Evolutionary conservation across 2,797 vertebrate genomes (phyloP).

Genomic region (Megaceryle alcyon): DNA sequence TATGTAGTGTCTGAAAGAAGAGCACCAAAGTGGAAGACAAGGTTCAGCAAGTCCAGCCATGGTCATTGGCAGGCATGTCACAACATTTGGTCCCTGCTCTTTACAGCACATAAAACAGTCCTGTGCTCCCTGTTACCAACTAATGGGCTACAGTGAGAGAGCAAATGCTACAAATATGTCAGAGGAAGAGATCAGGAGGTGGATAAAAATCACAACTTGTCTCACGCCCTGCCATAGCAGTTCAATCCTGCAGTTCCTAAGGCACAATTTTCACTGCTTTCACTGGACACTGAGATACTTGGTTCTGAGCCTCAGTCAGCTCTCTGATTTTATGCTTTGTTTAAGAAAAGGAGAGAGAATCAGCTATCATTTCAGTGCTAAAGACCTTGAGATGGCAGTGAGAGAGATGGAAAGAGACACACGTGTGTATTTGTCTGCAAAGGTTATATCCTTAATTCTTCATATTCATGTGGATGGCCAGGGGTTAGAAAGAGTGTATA

Average conservation of each 20-base stretch:
- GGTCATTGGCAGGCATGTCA: background rate
- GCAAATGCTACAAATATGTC: background rate
- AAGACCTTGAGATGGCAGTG: background rate
- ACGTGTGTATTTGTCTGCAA: background rate
- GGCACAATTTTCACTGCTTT: background rate
- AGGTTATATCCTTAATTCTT: background rate
- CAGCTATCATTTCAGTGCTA: background rate
- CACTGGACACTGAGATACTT: background rate
- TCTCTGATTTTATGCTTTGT: background rate
- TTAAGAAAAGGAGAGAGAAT: background rate
- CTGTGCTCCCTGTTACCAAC: background rate
- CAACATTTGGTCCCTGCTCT: background rate
- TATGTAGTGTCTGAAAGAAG: background rate
- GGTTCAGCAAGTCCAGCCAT: background rate
- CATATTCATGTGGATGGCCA: background rate
- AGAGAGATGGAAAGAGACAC: background rate
- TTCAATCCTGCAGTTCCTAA: background rate
- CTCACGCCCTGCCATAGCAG: background rate
- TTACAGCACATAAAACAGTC: background rate
- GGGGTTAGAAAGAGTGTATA: background rate
- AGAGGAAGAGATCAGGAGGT: background rate
- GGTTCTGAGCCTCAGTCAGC: background rate
- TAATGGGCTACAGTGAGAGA: background rate
- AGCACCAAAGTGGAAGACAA: background rate
- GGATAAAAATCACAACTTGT: background rate